phyloP scores from a whole-genome alignment of 2,113 vertebrate species.

The Acinonyx jubatus region DNA sequence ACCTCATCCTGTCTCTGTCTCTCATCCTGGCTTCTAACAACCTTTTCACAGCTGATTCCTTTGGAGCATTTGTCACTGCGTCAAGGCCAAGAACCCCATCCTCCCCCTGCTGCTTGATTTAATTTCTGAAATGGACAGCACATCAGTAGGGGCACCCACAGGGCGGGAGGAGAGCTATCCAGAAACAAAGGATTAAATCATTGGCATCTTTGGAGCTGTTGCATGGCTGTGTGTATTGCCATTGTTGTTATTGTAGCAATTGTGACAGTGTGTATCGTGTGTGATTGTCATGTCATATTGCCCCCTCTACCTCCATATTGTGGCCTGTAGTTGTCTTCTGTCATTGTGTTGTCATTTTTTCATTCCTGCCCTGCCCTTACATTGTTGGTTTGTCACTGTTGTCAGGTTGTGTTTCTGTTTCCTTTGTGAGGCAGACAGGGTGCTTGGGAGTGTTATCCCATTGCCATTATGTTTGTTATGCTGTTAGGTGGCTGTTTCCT shows the following conservation, averaged over 20 bases:
- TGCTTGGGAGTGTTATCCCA: not conserved
- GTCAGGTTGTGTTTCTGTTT: not conserved
- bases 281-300: not conserved
- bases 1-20: constrained; percentile 81
- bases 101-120: constrained; percentile 77
- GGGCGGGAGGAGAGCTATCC: constrained; percentile 62
- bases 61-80: constrained; percentile 77
- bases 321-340: not conserved
- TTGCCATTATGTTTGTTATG: not conserved
- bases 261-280: not conserved
- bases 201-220: constrained; percentile 13
- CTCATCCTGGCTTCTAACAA: constrained; percentile 79
- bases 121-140: constrained; percentile 80
- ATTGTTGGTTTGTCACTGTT: not conserved
- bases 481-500: not conserved
- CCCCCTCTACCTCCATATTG: not conserved
- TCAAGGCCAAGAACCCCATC: constrained; percentile 78
- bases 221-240: not conserved
- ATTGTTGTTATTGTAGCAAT: not conserved
- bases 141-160: constrained; percentile 70
- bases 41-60: constrained; percentile 82
- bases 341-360: not conserved
- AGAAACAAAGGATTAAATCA: constrained; percentile 64
- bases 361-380: not conserved
- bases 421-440: not conserved